A percentile compares a stretch with the other conserved stretches of the same genome.
These are phyloP conservation scores for Gnathonemus longibarbis DNA, from an alignment of 2,113 vertebrate genomes.

Conservation along the genomic window DNA sequence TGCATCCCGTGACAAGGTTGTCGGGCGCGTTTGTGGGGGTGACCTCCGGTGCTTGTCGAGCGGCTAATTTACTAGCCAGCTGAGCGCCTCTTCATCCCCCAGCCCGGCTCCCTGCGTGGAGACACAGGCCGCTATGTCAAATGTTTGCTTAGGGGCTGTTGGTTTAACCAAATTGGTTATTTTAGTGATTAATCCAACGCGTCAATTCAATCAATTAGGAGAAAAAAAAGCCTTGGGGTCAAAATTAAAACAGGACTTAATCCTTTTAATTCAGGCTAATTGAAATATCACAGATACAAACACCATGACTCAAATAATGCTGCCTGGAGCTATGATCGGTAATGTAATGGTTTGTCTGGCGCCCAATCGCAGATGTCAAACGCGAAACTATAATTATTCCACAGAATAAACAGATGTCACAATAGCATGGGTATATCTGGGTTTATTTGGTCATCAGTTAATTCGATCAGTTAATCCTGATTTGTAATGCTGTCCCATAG, in stretches of 20 bases:
- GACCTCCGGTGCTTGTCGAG: background rate
- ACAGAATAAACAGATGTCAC: slow-evolving; percentile 3
- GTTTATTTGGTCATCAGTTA: slow-evolving; percentile 13
- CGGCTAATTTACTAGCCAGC: slow-evolving; percentile 11
- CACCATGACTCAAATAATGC: background rate
- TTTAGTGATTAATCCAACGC: slow-evolving; percentile 9
- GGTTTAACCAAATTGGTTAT: slow-evolving; percentile 14
- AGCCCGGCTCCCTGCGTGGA: background rate
- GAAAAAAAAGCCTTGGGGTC: slow-evolving; percentile 15
- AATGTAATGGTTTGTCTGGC: background rate
- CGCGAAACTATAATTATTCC: background rate
- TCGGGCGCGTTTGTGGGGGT: background rate
- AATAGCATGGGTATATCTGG: background rate
- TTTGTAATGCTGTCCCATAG: background rate
- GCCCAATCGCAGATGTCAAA: background rate
- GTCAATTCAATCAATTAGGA: slow-evolving; percentile 8
- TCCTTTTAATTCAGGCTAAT: slow-evolving; percentile 18
- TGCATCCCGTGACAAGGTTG: slow-evolving; percentile 8
- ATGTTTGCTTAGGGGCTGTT: slow-evolving; percentile 16
- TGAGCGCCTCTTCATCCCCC: background rate
- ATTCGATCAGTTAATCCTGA: slow-evolving; percentile 1
- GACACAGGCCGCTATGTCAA: background rate
- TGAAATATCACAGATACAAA: slow-evolving; percentile 19
- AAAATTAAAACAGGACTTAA: slow-evolving; percentile 20
- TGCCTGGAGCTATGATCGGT: background rate